Base-by-base conservation (phyloP, 2,797 vertebrate genomes). In the Caiman crocodilus region DNA sequence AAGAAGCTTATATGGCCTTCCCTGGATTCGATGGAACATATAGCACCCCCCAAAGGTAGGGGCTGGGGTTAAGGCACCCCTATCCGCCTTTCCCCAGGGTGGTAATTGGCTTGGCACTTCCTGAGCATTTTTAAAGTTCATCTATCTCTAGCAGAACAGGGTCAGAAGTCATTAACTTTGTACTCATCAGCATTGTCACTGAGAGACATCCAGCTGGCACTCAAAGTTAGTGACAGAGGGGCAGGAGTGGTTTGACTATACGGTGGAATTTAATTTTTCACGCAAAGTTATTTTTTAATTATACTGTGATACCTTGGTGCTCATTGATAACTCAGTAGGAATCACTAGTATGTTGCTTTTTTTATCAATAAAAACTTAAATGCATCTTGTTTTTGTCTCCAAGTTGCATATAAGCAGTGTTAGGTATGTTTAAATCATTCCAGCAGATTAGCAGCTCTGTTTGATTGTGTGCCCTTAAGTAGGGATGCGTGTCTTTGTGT, bases 251-350 rank as follows among this genome's bases (percentile, higher is more conserved):
- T 90, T 94, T 67, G 14, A 1, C 84, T 88, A 77, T 4, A 0
- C 79, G 57, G 76, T 11, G 82, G 79, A 84, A 92, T 82, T 87
- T 2, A 7, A 90, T 87, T 58, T 85, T 80, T 79, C 57, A 58
- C 58, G 57, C 64, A 87, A 64, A 2, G 3, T 92, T 96, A 86
- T 84, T 91, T 69, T 61, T 96, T 93, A 96, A 94, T 97, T 96
- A 93, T n/a, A n/a, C 93, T 93, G 88, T 85, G 82, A 95, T 94
- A 93, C 88, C 92, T 91, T 74, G 83, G 75, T 87, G 88, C 86
- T 96, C 3, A 3, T 88, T 56, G 75, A 42, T 92, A 78, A 85
- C 93, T 96, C 90, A 13, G 78, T 95, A 94, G 78, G 80, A 83
- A 50, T 90, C 94, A 10, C 96, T 71, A 74, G 1, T 13, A 73